Conservation (phyloP, 2,113 vertebrate genomes). For the Ochotona princeps region DNA sequence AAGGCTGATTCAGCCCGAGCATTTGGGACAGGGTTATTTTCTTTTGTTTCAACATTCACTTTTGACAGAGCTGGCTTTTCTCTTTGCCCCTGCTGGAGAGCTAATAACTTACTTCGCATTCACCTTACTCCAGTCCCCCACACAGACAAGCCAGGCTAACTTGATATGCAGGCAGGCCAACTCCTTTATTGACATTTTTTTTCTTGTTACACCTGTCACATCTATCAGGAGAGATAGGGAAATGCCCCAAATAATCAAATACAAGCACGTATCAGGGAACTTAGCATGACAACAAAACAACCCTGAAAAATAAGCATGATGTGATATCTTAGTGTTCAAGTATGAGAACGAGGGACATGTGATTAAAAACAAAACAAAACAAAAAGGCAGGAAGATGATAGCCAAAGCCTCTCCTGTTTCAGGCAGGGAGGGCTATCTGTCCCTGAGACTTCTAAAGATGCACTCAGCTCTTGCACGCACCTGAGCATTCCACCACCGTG, state of each 20-base stretch:
- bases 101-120: slow-evolving; percentile 80
- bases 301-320: slow-evolving; percentile 45
- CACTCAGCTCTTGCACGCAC: slow-evolving; percentile 42
- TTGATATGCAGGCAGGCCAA: background rate
- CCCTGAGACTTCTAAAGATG: slow-evolving; percentile 68
- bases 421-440: slow-evolving; percentile 18
- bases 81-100: slow-evolving; percentile 76
- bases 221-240: background rate
- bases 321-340: background rate
- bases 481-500: slow-evolving; percentile 53
- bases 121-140: slow-evolving; percentile 63
- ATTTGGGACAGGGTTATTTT: slow-evolving; percentile 75
- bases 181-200: slow-evolving; percentile 70
- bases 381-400: slow-evolving; percentile 60
- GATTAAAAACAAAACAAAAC: background rate
- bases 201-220: slow-evolving; percentile 5
- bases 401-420: slow-evolving; percentile 62
- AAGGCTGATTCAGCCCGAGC: slow-evolving; percentile 74
- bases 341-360: slow-evolving; percentile 48
- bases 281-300: slow-evolving; percentile 59
- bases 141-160: slow-evolving; percentile 62
- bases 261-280: background rate
- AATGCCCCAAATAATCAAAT: background rate
- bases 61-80: slow-evolving; percentile 78
- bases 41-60: slow-evolving; percentile 81